A percentile compares a stretch with the other conserved stretches of the same genome.
These are phyloP conservation scores for Xenops minutus DNA, from an alignment of 2,797 vertebrate species.

Conservation along the genomic window DNA sequence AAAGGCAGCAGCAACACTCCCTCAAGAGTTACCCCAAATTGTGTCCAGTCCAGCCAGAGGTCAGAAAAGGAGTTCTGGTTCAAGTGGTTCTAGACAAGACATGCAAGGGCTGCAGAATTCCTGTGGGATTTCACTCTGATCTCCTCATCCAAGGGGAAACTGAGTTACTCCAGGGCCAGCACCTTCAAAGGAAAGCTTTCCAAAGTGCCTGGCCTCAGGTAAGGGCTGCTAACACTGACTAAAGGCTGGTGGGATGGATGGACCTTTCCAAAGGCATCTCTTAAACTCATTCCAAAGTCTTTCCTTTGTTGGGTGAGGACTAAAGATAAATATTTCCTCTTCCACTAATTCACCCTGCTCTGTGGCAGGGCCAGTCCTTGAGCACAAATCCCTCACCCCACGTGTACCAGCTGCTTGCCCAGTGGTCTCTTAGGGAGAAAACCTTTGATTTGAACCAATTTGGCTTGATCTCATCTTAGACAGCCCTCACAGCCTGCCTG, in stretches of 20 bases:
- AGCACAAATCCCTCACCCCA: neutral
- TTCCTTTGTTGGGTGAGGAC: neutral
- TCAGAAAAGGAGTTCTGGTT: neutral
- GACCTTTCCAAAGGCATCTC: neutral
- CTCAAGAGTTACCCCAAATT: neutral
- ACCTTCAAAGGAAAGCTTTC: neutral
- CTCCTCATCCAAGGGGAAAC: neutral
- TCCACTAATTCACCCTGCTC: neutral
- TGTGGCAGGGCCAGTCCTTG: neutral
- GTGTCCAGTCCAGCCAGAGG: neutral
- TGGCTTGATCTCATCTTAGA: neutral
- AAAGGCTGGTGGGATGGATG: neutral
- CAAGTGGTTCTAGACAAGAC: neutral
- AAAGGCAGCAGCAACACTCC: neutral
- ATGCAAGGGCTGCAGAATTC: neutral
- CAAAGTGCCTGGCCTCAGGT: neutral
- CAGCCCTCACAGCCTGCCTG: neutral
- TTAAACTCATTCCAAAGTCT: neutral
- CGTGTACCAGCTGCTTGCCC: neutral
- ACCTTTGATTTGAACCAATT: neutral
- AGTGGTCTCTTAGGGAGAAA: neutral
- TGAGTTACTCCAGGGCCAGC: neutral
- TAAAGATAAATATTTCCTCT: neutral
- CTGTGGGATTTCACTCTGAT: neutral
- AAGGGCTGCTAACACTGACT: neutral